Conservation (phyloP, 2,888 invertebrate species). For the Cordilura impudica region DNA sequence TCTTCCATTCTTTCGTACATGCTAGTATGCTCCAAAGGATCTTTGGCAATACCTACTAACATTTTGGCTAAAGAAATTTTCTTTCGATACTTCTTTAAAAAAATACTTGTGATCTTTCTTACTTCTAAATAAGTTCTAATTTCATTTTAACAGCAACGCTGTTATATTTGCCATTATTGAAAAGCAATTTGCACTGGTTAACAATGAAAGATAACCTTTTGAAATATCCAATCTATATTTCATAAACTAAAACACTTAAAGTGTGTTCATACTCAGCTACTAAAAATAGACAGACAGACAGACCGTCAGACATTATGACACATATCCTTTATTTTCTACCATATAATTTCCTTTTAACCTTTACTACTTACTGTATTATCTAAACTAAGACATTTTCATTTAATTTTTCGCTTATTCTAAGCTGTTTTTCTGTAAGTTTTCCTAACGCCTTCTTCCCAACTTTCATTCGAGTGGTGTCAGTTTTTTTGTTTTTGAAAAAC, state of each 20-base stretch:
- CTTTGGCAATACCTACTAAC: slow-evolving; percentile 76
- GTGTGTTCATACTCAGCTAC: slow-evolving; percentile 10
- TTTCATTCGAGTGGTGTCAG: slow-evolving; percentile 43
- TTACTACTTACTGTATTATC: slow-evolving; percentile 39
- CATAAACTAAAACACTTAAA: slow-evolving; percentile 56
- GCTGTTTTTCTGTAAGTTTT: background rate
- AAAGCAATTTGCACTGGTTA: slow-evolving; percentile 51
- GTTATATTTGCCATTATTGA: slow-evolving; percentile 41
- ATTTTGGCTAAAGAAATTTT: slow-evolving; percentile 68
- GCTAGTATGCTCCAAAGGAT: slow-evolving; percentile 81
- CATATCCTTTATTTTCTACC: slow-evolving; percentile 29
- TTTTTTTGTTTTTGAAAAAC: slow-evolving; percentile 21
- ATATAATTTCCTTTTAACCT: slow-evolving; percentile 50
- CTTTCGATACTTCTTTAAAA: background rate
- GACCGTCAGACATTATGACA: slow-evolving; percentile 42
- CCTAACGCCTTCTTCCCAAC: background rate
- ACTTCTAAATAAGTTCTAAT: slow-evolving; percentile 45
- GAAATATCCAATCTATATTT: slow-evolving; percentile 56
- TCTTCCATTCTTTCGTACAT: slow-evolving; percentile 82
- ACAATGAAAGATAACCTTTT: slow-evolving; percentile 32
- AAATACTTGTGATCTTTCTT: slow-evolving; percentile 48
- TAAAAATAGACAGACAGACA: background rate
- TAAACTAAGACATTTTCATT: slow-evolving; percentile 52
- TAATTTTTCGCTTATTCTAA: background rate
- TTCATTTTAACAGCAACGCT: slow-evolving; percentile 15